phyloP scores from a whole-genome alignment of 2,888 invertebrate species.

The Drosophila aldrichi region DNA sequence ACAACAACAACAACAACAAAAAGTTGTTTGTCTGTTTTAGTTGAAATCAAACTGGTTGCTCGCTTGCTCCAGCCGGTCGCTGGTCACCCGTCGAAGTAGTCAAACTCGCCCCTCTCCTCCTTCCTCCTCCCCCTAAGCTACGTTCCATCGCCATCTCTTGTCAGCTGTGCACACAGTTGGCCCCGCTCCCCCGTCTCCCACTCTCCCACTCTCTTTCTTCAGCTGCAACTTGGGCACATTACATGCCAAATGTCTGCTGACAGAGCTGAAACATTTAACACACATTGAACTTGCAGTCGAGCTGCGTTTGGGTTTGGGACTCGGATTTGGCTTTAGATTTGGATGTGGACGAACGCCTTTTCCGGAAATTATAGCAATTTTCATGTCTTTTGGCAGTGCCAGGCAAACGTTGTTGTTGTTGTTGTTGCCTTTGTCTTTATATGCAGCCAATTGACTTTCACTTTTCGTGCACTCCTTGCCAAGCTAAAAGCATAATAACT shows the following conservation, averaged over 20 bases:
- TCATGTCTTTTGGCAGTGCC: constrained; percentile 57
- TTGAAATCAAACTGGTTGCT: constrained; percentile 78
- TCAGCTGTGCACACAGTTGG: constrained; percentile 76
- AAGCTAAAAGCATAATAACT: constrained; percentile 20
- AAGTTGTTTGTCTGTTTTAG: constrained; percentile 78
- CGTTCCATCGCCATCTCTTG: constrained; percentile 15
- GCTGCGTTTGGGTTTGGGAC: constrained; percentile 32
- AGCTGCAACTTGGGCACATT: background rate
- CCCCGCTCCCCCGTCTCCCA: background rate
- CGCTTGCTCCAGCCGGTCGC: constrained; percentile 41
- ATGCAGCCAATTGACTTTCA: constrained; percentile 47
- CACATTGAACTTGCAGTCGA: constrained; percentile 55
- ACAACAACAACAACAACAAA: constrained; percentile 38
- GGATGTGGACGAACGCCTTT: constrained; percentile 63
- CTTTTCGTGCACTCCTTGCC: constrained; percentile 39
- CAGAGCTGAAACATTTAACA: constrained; percentile 33
- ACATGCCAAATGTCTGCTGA: constrained; percentile 34
- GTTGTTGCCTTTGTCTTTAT: constrained; percentile 10
- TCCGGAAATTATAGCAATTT: constrained; percentile 77
- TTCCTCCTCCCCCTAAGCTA: background rate
- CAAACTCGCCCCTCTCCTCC: constrained; percentile 41
- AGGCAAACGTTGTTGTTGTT: constrained; percentile 28
- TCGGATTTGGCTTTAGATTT: constrained; percentile 25
- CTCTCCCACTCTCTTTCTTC: constrained; percentile 7
- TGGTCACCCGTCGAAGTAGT: constrained; percentile 59